A percentile compares a stretch with the other conserved stretches of the same genome.
phyloP scores from a whole-genome alignment of 2,888 invertebrate species.

The Orchesellides sinensis region DNA sequence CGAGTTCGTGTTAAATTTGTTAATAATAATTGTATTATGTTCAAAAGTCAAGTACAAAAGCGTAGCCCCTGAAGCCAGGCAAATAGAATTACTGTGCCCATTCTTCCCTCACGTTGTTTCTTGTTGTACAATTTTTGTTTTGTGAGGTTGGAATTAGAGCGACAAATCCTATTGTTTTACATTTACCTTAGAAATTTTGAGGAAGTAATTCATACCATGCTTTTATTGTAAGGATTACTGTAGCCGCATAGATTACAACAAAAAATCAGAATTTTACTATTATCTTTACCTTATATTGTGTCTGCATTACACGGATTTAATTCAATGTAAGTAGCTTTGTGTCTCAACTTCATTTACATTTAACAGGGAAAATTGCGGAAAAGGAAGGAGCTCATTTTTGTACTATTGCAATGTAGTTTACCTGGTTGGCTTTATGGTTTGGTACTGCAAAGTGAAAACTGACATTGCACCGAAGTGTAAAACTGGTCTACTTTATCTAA shows the following conservation, averaged over 20 bases:
- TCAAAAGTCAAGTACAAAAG: neutral
- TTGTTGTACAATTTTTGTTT: neutral
- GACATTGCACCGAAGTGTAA: neutral
- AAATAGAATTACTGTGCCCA: neutral
- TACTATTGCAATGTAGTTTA: too few relatives aligned
- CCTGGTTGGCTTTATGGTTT: too few relatives aligned
- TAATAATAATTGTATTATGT: neutral
- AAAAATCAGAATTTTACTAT: neutral
- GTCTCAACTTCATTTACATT: neutral
- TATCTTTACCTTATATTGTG: neutral
- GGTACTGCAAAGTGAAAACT: neutral
- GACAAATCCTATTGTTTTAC: slow-evolving; percentile 13
- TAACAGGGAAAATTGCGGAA: neutral
- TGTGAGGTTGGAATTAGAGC: slow-evolving; percentile 10
- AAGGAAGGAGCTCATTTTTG: slow-evolving; percentile 7
- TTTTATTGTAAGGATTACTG: too few relatives aligned
- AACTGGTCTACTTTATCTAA: neutral
- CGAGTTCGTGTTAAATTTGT: neutral
- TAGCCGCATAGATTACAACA: neutral
- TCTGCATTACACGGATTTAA: neutral
- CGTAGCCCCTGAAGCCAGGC: neutral
- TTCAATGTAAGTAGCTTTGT: neutral
- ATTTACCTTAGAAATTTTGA: slow-evolving; percentile 14
- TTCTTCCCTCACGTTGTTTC: neutral
- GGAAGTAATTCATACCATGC: neutral